Percentiles rank a stretch among this genome's conserved stretches.
Conservation (phyloP, 2,888 invertebrate genomes). For the Drosophila falleni region DNA sequence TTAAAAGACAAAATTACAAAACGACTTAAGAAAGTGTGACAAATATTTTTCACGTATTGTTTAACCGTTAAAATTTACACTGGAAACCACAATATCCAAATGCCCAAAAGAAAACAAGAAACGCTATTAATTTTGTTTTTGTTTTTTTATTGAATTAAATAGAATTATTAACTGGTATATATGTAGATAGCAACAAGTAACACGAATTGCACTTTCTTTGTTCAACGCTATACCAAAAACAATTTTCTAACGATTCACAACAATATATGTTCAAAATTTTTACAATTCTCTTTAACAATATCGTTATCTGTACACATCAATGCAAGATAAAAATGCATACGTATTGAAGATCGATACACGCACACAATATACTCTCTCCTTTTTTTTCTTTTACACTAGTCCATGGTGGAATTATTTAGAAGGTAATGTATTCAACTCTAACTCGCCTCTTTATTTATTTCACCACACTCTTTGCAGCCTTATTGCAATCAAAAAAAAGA, state of each 20-base stretch:
- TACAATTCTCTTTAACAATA: constrained; percentile 57
- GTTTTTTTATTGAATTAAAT: constrained; percentile 65
- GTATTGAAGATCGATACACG: constrained; percentile 29
- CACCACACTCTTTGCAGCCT: too few species aligned
- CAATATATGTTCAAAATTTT: constrained; percentile 61
- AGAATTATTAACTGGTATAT: constrained; percentile 76
- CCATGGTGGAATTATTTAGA: background rate
- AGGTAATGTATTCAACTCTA: background rate
- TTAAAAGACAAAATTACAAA: background rate
- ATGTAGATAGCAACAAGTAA: constrained; percentile 79
- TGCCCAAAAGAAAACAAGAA: background rate
- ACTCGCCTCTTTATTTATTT: too few species aligned
- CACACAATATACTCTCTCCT: constrained; percentile 19
- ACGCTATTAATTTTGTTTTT: constrained; percentile 42
- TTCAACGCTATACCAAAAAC: constrained; percentile 68
- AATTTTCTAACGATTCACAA: constrained; percentile 78
- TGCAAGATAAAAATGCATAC: constrained; percentile 46
- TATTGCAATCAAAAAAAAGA: too few species aligned
- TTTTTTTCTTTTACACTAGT: background rate
- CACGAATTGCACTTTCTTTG: constrained; percentile 59
- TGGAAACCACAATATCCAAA: background rate
- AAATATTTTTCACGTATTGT: too few species aligned
- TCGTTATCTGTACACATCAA: constrained; percentile 47
- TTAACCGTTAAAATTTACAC: too few species aligned
- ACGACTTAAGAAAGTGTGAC: too few species aligned